Percentiles rank a stretch among this genome's conserved stretches.
Conservation (phyloP, 2,888 invertebrate species). For the Folsomia candida region DNA sequence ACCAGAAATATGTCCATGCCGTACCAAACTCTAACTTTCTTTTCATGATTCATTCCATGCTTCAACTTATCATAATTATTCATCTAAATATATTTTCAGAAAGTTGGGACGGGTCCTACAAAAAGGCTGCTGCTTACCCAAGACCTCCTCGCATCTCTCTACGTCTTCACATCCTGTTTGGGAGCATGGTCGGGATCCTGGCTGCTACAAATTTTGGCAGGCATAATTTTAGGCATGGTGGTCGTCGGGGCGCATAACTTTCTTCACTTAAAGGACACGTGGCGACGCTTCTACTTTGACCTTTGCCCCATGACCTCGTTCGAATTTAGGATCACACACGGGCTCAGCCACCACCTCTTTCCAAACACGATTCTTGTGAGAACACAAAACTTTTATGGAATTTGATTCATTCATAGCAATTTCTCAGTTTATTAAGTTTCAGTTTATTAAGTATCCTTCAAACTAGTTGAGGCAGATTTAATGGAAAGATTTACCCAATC, state of each 20-base stretch:
- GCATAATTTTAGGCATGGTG: slow-evolving; percentile 46
- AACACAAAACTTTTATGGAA: slow-evolving; percentile 56
- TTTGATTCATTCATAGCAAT: no score
- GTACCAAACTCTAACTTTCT: no score
- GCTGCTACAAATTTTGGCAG: slow-evolving; percentile 40
- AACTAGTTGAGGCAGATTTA: no score
- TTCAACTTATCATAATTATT: no score
- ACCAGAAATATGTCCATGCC: no score
- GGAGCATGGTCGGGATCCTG: slow-evolving; percentile 49
- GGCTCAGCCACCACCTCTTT: slow-evolving; percentile 52
- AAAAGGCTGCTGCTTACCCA: slow-evolving; percentile 37
- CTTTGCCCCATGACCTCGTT: slow-evolving; percentile 49
- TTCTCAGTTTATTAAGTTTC: no score
- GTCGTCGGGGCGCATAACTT: slow-evolving; percentile 51
- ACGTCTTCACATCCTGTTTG: slow-evolving; percentile 33
- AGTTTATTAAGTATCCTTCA: no score
- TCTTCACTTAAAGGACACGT: slow-evolving; percentile 51
- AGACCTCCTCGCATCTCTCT: slow-evolving; percentile 44
- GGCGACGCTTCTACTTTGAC: slow-evolving; percentile 52
- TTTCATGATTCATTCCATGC: no score
- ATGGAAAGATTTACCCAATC: no score
- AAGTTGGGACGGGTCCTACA: slow-evolving; percentile 48
- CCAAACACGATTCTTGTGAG: slow-evolving; percentile 53
- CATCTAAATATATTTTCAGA: slow-evolving; percentile 24
- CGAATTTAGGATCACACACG: slow-evolving; percentile 52